Evolutionary conservation across 2,113 vertebrate genomes (phyloP).

Genomic region (Barnardius zonarius): DNA sequence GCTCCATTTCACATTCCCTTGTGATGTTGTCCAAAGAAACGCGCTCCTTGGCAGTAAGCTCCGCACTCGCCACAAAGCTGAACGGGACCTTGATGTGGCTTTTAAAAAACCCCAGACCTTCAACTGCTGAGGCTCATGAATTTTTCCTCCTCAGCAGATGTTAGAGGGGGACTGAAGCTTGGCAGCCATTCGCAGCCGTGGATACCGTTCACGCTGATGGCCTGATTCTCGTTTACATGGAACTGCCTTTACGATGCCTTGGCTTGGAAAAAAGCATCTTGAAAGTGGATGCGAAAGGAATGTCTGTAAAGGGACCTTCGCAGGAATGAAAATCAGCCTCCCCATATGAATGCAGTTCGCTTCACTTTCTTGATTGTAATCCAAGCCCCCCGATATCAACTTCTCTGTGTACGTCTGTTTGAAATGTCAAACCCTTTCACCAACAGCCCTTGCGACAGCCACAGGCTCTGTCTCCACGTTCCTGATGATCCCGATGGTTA

Average conservation of each 20-base stretch:
- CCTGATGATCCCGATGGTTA: background rate
- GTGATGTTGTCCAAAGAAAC: conserved; percentile 40
- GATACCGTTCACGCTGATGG: background rate
- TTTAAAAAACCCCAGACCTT: conserved; percentile 9
- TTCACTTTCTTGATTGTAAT: background rate
- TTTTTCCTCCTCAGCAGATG: conserved; percentile 41
- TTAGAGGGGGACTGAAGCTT: background rate
- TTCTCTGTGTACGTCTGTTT: background rate
- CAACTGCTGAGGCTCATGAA: conserved; percentile 18
- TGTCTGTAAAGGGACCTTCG: background rate
- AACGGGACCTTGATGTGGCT: background rate
- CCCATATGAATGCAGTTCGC: background rate
- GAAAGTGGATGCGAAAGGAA: background rate
- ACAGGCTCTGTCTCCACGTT: background rate
- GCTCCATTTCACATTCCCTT: conserved; percentile 41
- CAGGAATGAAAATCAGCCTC: background rate
- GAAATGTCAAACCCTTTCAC: background rate
- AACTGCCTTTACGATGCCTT: background rate
- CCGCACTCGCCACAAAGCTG: background rate
- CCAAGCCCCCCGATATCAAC: background rate
- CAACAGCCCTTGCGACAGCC: background rate
- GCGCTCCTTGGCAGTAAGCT: background rate
- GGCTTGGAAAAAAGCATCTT: background rate
- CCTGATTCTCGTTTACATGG: conserved; percentile 28
- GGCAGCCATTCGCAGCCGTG: conserved; percentile 7